Conservation (phyloP, 2,113 vertebrate species). For the Ceyx cyanopectus region DNA sequence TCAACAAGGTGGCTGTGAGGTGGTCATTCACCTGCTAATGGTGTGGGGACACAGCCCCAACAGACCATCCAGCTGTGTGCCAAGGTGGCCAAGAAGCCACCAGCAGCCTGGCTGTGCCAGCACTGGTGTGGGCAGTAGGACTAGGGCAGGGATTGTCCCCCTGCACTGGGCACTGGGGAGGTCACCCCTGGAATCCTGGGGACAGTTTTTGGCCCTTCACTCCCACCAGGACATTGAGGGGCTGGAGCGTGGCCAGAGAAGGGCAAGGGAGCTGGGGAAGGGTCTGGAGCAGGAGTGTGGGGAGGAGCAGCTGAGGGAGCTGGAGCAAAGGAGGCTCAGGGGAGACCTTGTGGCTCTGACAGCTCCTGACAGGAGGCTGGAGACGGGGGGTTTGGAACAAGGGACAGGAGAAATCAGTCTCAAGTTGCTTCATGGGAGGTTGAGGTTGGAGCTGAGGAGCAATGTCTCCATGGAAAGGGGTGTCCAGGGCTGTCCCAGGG, state of each 20-base stretch:
- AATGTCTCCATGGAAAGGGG: not conserved
- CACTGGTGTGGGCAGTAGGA: too few species aligned
- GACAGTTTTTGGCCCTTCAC: too few species aligned
- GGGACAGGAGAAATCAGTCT: not conserved
- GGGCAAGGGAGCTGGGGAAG: not conserved
- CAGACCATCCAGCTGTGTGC: too few species aligned
- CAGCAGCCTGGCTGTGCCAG: too few species aligned
- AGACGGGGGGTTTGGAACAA: too few species aligned
- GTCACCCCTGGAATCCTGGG: too few species aligned
- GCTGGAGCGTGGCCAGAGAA: not conserved
- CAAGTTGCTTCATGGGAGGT: not conserved
- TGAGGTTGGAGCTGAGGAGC: not conserved
- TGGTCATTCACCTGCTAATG: rapidly evolving
- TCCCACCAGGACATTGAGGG: not conserved
- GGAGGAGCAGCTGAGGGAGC: not conserved
- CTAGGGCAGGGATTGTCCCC: too few species aligned
- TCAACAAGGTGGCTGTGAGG: not conserved
- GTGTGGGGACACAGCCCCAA: rapidly evolving
- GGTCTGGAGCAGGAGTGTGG: not conserved
- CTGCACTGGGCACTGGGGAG: too few species aligned
- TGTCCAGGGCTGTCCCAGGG: not conserved
- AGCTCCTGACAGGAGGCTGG: too few species aligned
- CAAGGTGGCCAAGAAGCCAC: too few species aligned
- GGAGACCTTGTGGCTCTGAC: too few species aligned
- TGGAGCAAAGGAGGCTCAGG: not conserved